Evolutionary conservation across 2,888 invertebrate species (phyloP).

Genomic region (Acleris sparsana): DNA sequence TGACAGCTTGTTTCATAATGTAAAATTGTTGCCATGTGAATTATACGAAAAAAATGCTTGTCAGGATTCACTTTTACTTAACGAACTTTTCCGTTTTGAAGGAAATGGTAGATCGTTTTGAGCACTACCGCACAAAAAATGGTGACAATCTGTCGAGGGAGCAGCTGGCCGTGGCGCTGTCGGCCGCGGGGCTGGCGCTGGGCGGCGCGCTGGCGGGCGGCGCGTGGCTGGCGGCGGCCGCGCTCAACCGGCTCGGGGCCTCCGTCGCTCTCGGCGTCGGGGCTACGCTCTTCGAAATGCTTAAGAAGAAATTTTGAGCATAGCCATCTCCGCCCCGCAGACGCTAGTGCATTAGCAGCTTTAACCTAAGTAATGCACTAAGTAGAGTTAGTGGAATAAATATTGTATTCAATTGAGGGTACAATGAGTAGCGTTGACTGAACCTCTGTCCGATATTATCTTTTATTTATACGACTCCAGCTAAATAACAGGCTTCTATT

Average conservation of each 20-base stretch:
- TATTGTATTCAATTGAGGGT: no score
- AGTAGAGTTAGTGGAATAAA: no score
- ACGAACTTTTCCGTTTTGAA: not conserved
- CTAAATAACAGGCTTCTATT: no score
- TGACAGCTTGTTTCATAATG: not conserved
- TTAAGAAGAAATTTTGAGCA: not conserved
- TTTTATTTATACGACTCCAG: no score
- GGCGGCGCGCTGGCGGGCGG: constrained; percentile 20
- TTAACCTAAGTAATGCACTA: no score
- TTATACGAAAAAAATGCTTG: no score
- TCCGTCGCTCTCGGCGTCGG: not conserved
- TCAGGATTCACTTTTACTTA: not conserved
- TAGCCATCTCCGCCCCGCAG: no score
- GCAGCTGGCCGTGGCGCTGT: constrained; percentile 8
- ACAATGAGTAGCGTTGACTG: no score
- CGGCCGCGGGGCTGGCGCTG: constrained; percentile 19
- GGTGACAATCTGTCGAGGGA: constrained; percentile 36
- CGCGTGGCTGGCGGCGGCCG: constrained; percentile 18
- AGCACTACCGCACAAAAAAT: constrained; percentile 32
- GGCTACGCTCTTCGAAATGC: not conserved
- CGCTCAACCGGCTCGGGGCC: not conserved
- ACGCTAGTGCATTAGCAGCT: no score
- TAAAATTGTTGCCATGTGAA: not conserved
- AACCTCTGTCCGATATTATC: no score
- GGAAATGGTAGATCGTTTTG: constrained; percentile 4